Evolutionary conservation across 1,140 invertebrate species (phyloP).

Genomic region (Polyergus mexicanus): DNA sequence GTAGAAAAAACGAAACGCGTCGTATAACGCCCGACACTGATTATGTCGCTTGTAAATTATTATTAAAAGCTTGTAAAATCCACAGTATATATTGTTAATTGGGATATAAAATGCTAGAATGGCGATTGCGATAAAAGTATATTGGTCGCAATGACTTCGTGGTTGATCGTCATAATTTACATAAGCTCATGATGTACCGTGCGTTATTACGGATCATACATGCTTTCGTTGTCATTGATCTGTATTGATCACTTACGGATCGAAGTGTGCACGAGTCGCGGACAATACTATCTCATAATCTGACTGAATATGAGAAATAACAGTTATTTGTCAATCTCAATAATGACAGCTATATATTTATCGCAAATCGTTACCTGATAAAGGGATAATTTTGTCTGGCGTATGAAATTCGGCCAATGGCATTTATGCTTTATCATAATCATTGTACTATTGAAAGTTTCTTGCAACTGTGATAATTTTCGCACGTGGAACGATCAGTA

Average conservation of each 20-base stretch:
- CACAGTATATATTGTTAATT: constrained; percentile 33
- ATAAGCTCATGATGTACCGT: background rate
- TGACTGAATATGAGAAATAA: constrained; percentile 29
- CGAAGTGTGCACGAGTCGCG: background rate
- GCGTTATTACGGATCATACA: background rate
- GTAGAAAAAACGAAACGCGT: background rate
- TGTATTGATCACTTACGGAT: background rate
- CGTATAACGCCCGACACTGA: background rate
- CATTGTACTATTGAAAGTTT: background rate
- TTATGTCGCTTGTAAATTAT: constrained; percentile 35
- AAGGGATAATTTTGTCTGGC: background rate
- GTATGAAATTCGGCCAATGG: background rate
- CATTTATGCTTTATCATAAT: constrained; percentile 8
- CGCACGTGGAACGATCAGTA: background rate
- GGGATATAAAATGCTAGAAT: background rate
- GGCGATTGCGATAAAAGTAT: constrained; percentile 6
- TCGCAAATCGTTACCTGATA: constrained; percentile 17
- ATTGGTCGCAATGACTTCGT: constrained; percentile 15
- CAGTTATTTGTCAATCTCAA: constrained; percentile 1
- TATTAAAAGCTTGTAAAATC: constrained; percentile 21
- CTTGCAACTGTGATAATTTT: background rate
- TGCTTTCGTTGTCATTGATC: constrained; percentile 21
- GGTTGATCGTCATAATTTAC: constrained; percentile 34
- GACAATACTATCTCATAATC: constrained; percentile 21
- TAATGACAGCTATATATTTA: constrained; percentile 2